Base-by-base conservation (phyloP, 2,888 invertebrate species). In the Exephanes ischioxanthus region DNA sequence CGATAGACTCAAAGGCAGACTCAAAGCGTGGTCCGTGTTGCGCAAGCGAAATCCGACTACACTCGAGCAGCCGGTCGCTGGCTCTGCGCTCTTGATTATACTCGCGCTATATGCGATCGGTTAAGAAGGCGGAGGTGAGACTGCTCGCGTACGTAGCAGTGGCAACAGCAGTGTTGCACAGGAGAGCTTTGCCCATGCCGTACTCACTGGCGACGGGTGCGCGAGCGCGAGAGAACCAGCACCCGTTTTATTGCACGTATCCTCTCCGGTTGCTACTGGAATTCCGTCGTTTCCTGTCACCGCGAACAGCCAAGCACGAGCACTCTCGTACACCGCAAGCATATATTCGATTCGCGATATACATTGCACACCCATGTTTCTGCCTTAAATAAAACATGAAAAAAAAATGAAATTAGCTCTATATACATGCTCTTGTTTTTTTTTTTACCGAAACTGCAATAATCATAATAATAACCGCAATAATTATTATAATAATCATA, bases 241-340 rank as follows among this genome's bases (percentile, higher is more conserved):
- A 83, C 83, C 80, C 83, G 80, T 85, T 87, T 87, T 85, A 85
- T 85, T 83, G 78, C 85, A 81, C 85, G 83, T 87, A 87, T 87
- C 87, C 87, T 87, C 85, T 85, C 82, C 78, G 76, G 77, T 85
- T 85, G 85, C 83, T 81, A 85, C 87, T 83, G 83, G 85, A 85
- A 85, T 86, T 84, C 82, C 75, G 83, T 33, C 78, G 80, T 85
- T 86, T 86, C 86, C 86, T 86, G 86, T 80, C 85, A 80, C 73
- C 80, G 53, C 37, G 22, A 14, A 16, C 67, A 37, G 16, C 41
- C 63, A 14, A 37, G 51, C 63, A 66, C 66, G 66, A 51, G 63
- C 66, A 76, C 26, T 63, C 30, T 63, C 63, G 33, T 30, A 33
- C n/a, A 63, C 77, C 53, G 26, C 66, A 53, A 67, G 33, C 66